Percentiles rank a stretch among this genome's conserved stretches.
phyloP scores from a whole-genome alignment of 1,140 invertebrate species.

The Anadara kagoshimensis region DNA sequence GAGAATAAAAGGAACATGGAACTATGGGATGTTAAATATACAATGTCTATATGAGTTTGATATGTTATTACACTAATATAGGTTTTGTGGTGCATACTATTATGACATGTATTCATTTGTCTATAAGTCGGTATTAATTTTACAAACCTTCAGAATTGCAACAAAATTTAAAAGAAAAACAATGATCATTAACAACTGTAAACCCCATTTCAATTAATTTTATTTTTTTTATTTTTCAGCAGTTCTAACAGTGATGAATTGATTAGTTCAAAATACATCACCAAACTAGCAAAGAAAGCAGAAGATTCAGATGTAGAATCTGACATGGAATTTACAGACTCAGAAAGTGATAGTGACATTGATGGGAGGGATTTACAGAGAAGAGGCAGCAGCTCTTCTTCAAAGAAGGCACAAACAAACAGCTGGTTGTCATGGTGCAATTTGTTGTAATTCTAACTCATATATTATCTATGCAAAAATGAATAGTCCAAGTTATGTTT shows the following conservation, averaged over 20 bases:
- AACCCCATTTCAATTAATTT: no score
- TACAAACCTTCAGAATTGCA: no score
- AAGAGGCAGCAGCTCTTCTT: not conserved
- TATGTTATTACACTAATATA: no score
- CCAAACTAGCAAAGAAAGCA: slow-evolving; percentile 8
- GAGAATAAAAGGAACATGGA: no score
- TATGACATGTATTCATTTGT: no score
- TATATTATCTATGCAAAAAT: not conserved
- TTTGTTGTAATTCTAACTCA: not conserved
- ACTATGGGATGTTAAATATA: no score
- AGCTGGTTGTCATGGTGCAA: slow-evolving; percentile 10
- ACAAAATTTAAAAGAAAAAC: no score
- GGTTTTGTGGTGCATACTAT: no score
- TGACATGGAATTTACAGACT: slow-evolving; percentile 1
- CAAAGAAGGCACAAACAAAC: not conserved
- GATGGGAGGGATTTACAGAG: not conserved
- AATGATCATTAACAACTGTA: no score
- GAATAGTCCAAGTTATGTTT: no score
- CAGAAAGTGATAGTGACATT: not conserved
- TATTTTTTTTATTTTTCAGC: not conserved
- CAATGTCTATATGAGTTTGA: no score
- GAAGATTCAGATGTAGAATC: slow-evolving; percentile 14
- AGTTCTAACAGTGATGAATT: not conserved
- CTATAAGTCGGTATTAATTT: no score
- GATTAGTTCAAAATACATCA: not conserved